Evolutionary conservation across 2,113 vertebrate genomes (phyloP), one percentile per base, ranked within the genome.

Genomic region (Oostethus manadensis): DNA sequence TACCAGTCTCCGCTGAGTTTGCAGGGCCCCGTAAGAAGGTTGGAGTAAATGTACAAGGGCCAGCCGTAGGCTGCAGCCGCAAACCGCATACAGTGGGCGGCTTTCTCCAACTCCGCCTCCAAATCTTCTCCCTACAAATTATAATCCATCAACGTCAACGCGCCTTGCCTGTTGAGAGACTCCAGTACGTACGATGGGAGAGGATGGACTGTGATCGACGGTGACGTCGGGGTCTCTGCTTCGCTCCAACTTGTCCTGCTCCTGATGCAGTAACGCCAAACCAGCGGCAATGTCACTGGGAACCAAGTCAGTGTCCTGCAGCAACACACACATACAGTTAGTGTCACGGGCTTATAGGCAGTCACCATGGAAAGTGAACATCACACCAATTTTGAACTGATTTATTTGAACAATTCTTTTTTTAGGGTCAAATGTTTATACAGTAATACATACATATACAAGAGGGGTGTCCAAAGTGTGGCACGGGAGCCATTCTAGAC

Each of bases 261-360:
- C 94, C 83, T 98, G 96, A 62, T 95, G 95, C 55, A 99, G 93
- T 40, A 99, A 90, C 59, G 91, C 91, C 69, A 99, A 87, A 15
- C 97, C 97, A 0, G 94, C 97, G 0, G 95, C 96, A 1, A 99
- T 94, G 71, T 99, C 97, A 38, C 96, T 97, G 42, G 96, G 88
- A 50, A 98, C 97, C 71, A 99, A 85, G 55, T 99, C 96, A 3
- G 95, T 99, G 84, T 99, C 97, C 97, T 99, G 86, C 1, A 76
- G 61, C 14, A 72, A 60, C 20, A 59, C 38, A 66, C 20, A 60
- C 17, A 68, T 21, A 71, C 15, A 2, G 10, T 9, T 38, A 10
- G 3, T 8, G 23, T 26, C 23, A 26, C 23, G 5, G 5, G 23
- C 23, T 26, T 26, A 26, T 26, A 26, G 2, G 5, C 23, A 26